phyloP scores from a whole-genome alignment of 2,113 vertebrate species.

The Synodontis membranacea region DNA sequence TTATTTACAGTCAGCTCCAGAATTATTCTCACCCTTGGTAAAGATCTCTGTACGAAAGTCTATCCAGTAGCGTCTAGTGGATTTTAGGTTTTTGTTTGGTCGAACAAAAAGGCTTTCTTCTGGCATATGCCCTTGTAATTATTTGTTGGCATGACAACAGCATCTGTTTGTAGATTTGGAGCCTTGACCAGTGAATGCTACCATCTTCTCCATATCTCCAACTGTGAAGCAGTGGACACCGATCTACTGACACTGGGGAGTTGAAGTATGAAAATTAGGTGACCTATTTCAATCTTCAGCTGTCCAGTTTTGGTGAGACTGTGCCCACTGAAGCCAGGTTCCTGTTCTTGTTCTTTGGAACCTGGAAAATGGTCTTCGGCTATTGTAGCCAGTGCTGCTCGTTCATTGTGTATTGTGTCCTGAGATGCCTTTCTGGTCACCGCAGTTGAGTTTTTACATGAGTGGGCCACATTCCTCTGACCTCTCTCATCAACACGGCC shows the following conservation, averaged over 20 bases:
- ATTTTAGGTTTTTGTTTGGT: neutral
- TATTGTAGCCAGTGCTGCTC: neutral
- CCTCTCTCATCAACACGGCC: neutral
- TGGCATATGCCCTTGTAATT: neutral
- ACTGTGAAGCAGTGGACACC: neutral
- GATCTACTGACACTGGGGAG: neutral
- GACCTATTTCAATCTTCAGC: neutral
- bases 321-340: neutral
- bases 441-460: neutral
- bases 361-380: neutral
- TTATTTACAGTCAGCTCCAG: neutral
- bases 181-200: neutral
- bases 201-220: neutral
- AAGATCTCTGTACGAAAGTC: neutral
- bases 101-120: neutral
- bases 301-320: no score
- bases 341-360: neutral
- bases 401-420: neutral
- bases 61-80: neutral
- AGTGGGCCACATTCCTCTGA: neutral
- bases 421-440: neutral
- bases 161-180: neutral
- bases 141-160: neutral
- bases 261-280: neutral
- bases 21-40: neutral